A percentile compares a stretch with the other conserved stretches of the same genome.
phyloP scores from a whole-genome alignment of 2,797 vertebrate genomes.

The Gymnothorax reevesii region DNA sequence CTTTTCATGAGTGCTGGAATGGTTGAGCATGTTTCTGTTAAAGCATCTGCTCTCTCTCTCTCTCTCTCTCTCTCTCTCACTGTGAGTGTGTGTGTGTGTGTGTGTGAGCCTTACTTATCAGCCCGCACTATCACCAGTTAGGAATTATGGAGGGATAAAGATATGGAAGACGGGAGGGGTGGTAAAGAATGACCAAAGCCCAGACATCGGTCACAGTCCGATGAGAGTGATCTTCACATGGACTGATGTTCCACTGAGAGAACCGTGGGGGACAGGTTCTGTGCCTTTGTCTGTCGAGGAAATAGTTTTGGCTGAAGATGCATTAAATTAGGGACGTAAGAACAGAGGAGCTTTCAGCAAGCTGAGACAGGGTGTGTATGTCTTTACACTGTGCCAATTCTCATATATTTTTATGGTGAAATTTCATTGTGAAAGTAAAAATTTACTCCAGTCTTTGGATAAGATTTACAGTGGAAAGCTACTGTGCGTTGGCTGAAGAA shows the following conservation, averaged over 20 bases:
- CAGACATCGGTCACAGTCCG: background rate
- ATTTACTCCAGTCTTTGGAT: background rate
- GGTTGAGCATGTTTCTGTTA: background rate
- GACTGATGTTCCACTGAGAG: background rate
- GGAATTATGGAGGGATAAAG: background rate
- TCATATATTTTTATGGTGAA: background rate
- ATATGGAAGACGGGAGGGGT: background rate
- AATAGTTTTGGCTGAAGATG: background rate
- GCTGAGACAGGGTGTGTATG: background rate
- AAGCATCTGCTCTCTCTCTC: too few relatives aligned
- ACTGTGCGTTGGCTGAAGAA: background rate
- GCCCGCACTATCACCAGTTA: background rate
- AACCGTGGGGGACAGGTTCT: background rate
- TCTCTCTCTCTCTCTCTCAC: too few relatives aligned
- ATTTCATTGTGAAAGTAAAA: background rate
- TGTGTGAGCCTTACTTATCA: background rate
- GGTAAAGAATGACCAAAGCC: background rate
- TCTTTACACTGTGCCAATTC: background rate
- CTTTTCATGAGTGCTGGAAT: background rate
- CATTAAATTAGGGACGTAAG: background rate
- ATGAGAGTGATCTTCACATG: background rate
- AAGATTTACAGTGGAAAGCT: background rate
- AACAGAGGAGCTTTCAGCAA: background rate
- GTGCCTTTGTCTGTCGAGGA: background rate
- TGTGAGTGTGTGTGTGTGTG: slow-evolving; percentile 18